These are phyloP conservation scores for Axis porcinus DNA, from an alignment of 2,113 vertebrate genomes.

Conservation along the genomic window DNA sequence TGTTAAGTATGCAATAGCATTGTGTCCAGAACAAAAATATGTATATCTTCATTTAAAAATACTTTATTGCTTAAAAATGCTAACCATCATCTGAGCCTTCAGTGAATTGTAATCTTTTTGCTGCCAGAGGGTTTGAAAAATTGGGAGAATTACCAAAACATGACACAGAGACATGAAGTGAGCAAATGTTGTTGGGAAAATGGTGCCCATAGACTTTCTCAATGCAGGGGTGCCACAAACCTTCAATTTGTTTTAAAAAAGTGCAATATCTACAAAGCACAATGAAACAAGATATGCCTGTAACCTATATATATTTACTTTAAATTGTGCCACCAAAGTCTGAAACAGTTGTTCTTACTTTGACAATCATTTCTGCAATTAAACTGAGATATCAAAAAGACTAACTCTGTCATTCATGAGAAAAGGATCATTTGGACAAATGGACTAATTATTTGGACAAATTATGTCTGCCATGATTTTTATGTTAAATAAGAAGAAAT, in stretches of 20 bases:
- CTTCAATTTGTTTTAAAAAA: neutral
- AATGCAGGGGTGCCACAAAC: neutral
- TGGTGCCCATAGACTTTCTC: neutral
- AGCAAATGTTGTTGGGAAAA: neutral
- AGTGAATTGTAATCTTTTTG: neutral
- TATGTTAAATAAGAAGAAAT: neutral
- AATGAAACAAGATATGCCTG: neutral
- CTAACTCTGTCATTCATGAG: neutral
- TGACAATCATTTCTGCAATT: neutral
- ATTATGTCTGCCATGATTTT: neutral
- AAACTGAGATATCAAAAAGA: neutral
- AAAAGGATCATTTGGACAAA: neutral
- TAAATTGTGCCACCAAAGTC: neutral
- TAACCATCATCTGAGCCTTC: neutral
- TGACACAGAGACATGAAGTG: neutral
- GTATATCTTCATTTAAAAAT: neutral
- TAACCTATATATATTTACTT: neutral
- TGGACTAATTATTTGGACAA: neutral
- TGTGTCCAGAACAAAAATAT: neutral
- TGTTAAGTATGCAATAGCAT: neutral
- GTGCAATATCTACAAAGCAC: neutral
- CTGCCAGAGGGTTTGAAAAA: neutral
- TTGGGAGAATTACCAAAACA: neutral
- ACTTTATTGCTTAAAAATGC: neutral
- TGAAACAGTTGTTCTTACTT: neutral